Evolutionary conservation across 1,140 invertebrate species (phyloP).

Genomic region (Leucophenga varia): DNA sequence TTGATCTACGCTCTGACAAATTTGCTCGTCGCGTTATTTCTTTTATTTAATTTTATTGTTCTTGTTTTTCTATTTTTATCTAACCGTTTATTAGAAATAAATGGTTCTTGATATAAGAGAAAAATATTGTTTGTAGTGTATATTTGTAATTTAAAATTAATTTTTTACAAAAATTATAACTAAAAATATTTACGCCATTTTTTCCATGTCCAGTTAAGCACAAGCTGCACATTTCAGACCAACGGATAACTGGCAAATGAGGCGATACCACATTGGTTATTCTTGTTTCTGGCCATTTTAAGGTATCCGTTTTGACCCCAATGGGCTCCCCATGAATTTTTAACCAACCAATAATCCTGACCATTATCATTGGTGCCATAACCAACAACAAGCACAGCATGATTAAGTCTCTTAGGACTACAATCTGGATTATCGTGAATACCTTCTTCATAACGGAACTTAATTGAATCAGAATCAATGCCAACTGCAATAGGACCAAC

Average conservation of each 20-base stretch:
- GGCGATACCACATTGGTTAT: conserved; percentile 12
- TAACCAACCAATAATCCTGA: conserved; percentile 66
- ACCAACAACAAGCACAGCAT: conserved; percentile 67
- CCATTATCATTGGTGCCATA: conserved; percentile 67
- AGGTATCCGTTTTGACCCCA: conserved; percentile 67
- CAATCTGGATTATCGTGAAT: not conserved
- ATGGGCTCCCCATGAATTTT: conserved; percentile 61
- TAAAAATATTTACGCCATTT: no score
- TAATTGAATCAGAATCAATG: not conserved
- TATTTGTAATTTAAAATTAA: no score
- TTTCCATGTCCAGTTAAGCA: no score
- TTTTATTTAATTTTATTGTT: no score
- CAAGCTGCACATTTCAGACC: conserved; percentile 1
- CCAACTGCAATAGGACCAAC: conserved; percentile 5
- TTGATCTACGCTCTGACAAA: no score
- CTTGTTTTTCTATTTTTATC: no score
- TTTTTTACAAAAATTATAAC: no score
- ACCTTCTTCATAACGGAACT: not conserved
- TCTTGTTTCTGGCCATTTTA: conserved; percentile 60
- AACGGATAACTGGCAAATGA: not conserved
- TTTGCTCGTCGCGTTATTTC: no score
- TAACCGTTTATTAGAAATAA: no score
- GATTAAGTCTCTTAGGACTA: conserved; percentile 56
- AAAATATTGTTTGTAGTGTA: no score
- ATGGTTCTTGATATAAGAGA: no score